These are phyloP conservation scores for Limnephilus rhombicus DNA, from an alignment of 2,888 invertebrate genomes.

Conservation along the genomic window DNA sequence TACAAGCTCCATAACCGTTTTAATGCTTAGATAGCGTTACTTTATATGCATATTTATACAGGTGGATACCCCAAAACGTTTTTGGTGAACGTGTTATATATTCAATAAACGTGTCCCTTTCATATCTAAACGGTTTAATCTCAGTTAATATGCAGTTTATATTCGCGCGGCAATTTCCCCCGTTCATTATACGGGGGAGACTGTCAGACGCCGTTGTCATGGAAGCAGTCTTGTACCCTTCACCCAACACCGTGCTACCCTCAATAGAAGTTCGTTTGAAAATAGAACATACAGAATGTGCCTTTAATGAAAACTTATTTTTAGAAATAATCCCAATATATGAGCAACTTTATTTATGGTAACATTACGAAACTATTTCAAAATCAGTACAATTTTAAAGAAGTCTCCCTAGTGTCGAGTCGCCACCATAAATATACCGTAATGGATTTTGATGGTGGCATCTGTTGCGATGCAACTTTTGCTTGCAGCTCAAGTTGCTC, in stretches of 20 bases:
- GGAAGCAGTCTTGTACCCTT: neutral
- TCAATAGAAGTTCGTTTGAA: neutral
- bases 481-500: too few species aligned
- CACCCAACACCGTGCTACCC: neutral
- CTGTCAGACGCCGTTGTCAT: constrained; percentile 36
- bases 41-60: neutral
- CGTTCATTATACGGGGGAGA: constrained; percentile 34
- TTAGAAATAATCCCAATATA: too few species aligned
- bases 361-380: too few species aligned
- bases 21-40: neutral
- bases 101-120: constrained; percentile 48
- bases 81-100: constrained; percentile 14
- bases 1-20: neutral
- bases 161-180: constrained; percentile 44
- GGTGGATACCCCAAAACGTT: neutral
- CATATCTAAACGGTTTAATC: constrained; percentile 53
- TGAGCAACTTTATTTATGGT: too few species aligned
- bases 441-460: too few species aligned
- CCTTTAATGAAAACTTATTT: neutral
- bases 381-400: too few species aligned
- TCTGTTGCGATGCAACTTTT: too few species aligned
- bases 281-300: neutral
- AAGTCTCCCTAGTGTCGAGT: too few species aligned
- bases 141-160: constrained; percentile 54
- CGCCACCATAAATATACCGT: too few species aligned